Base-by-base conservation (phyloP, 1,140 invertebrate species). In the Ostrea denselamellosa region DNA sequence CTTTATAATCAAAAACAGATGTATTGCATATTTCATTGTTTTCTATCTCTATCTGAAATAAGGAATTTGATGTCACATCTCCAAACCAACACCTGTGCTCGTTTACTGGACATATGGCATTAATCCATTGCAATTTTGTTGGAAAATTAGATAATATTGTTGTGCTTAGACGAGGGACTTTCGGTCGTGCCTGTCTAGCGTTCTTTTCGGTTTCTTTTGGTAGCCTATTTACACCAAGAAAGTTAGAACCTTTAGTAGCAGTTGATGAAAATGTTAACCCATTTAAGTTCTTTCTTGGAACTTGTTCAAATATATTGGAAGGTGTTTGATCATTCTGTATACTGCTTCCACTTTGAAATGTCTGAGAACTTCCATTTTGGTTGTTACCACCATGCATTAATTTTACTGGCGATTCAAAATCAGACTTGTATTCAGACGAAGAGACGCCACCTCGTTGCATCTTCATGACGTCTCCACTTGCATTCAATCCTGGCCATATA, bases 61-160 rank as follows among this genome's bases (percentile, higher is more conserved):
- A 62, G 19, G 28, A 58, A 10, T 85, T 85, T 7, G 83, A 25
- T 22, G 51, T 85, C 19, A 85, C 83, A 85, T 85, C 83, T 28
- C 83, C 83, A 58, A 34, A 58, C 53, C 53, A 85, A 19, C 25
- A 52, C 9, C 28, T 44, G 58, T 56, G 12, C 19, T 85, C 83
- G n/a, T 56, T 58, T 56, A 44, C 51, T 7, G 54, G 25, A 62
- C 83, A 85, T 58, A 85, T 56, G n/a, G 53, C 52, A 19, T 85
- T 85, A 34, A 85, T 85, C 83, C 83, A 85, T 12, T 58, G 53
- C n/a, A 85, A 62, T 10, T 34, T 22, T 44, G 83, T 85, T 28
- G 53, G 54, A 62, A 54, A 34, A 34, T 34, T 58, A 3, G 83
- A 85, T 10, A 85, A 8, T 25, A 85, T 58, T 1, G 28, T 77